Conservation (phyloP, 2,113 vertebrate genomes). For the Hemichromis elongatus region DNA sequence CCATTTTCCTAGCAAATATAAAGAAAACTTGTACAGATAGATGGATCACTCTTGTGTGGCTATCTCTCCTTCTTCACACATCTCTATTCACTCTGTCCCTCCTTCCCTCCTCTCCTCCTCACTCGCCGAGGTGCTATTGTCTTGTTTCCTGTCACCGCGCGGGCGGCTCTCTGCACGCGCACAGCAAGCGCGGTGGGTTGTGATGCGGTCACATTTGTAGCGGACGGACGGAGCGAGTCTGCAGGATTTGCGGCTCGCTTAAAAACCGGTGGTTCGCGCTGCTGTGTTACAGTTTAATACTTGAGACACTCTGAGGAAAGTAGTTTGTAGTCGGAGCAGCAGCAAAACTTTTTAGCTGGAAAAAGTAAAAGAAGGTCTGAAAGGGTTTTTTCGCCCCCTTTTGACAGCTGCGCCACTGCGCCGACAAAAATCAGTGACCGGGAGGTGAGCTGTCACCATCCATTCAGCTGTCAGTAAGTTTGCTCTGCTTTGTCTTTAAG, state of each 20-base stretch:
- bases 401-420: constrained; percentile 49
- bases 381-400: background rate
- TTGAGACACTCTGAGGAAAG: background rate
- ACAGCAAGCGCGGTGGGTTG: background rate
- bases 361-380: background rate
- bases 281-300: background rate
- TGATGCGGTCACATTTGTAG: background rate
- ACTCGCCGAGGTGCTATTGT: constrained; percentile 63
- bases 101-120: background rate
- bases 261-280: background rate
- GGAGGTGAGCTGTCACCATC: constrained; percentile 57
- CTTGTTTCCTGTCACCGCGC: constrained; percentile 58
- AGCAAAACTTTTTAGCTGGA: background rate
- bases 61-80: background rate
- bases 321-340: background rate
- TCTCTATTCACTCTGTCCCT: background rate
- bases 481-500: background rate
- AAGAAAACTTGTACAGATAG: background rate
- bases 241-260: background rate
- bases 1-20: background rate
- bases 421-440: constrained; percentile 22
- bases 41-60: background rate
- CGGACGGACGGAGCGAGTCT: background rate
- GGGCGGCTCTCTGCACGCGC: background rate
- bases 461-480: constrained; percentile 35